Evolutionary conservation across 2,888 invertebrate genomes (phyloP).

Genomic region (Bibio marci): DNA sequence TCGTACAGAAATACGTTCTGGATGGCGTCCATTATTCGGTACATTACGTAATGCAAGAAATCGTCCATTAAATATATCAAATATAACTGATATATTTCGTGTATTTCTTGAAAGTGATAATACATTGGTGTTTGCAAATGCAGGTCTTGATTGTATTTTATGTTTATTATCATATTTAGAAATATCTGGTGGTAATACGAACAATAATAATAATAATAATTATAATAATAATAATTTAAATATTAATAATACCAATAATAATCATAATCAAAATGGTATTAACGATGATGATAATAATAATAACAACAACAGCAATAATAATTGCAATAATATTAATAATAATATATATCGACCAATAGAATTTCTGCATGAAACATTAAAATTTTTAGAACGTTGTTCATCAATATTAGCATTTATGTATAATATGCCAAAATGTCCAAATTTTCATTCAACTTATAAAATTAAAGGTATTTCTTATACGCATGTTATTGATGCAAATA

Average conservation of each 20-base stretch:
- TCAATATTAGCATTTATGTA: constrained; percentile 83
- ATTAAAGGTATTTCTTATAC: constrained; percentile 61
- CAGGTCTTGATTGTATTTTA: constrained; percentile 82
- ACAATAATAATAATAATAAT: constrained; percentile 39
- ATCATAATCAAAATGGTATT: constrained; percentile 39
- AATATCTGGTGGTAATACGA: constrained; percentile 16
- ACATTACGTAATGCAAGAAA: constrained; percentile 76
- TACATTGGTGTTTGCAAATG: constrained; percentile 82
- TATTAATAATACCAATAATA: constrained; percentile 27
- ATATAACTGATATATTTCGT: constrained; percentile 79
- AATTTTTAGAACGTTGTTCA: constrained; percentile 71
- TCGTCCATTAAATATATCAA: constrained; percentile 37
- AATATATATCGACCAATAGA: constrained; percentile 31
- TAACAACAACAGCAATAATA: no score
- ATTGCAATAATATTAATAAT: no score
- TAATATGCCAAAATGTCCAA: constrained; percentile 86
- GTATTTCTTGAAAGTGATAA: constrained; percentile 88
- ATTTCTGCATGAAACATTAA: constrained; percentile 52
- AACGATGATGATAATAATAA: constrained; percentile 40
- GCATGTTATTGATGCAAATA: constrained; percentile 69
- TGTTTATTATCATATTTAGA: constrained; percentile 56
- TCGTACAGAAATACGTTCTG: constrained; percentile 81
- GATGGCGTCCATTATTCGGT: constrained; percentile 91
- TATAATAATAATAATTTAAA: constrained; percentile 15
- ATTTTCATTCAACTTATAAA: constrained; percentile 76